Evolutionary conservation across 2,113 vertebrate species (phyloP), one percentile per base, ranked within the genome.

Genomic region (Lasiurus borealis): DNA sequence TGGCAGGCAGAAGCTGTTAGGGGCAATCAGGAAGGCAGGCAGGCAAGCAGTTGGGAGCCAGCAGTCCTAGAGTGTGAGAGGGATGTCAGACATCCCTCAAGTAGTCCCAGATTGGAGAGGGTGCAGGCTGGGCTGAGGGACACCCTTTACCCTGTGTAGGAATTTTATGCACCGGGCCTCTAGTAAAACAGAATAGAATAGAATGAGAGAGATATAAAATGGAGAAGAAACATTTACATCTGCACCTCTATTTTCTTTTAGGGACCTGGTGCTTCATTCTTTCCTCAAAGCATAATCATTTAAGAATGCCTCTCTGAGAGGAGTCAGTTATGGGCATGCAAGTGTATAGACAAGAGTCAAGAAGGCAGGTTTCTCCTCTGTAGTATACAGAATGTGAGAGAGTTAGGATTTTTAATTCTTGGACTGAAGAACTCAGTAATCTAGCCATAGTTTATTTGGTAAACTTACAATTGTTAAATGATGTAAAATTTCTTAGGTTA

Each of bases 391-490:
- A 95, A 72, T 69, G n/a, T 29, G 8, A 21, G 16, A 8, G 8
- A 83, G 3, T n/a, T 46, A 21, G 21, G 8, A 68, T 82, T 94
- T 90, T 64, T 44, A 93, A 94, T 57, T 36, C 8, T 31, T 44
- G 27, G 7, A 27, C n/a, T 59, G 1, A 59, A 54, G 84, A 23
- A 52, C 23, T 78, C n/a, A 10, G 21, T 64, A 76, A 94, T 91
- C 46, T 76, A 91, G 27, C 25, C 25, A 31, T 19, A n/a, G 27
- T 31, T 96, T 88, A 57, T 94, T 76, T 96, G 62, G 48, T 10
- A 88, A 76, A 69, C 16, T 62, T 54, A 29, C 69, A 88, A 84
- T 95, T 94, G 77, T 82, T 85, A 75, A 88, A 80, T 14, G 40
- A 82, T 48, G 8, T 19, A 82, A 88, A 90, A 93, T 19, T 34